phyloP scores from a whole-genome alignment of 1,140 invertebrate species.

The Dufourea novaeangliae region DNA sequence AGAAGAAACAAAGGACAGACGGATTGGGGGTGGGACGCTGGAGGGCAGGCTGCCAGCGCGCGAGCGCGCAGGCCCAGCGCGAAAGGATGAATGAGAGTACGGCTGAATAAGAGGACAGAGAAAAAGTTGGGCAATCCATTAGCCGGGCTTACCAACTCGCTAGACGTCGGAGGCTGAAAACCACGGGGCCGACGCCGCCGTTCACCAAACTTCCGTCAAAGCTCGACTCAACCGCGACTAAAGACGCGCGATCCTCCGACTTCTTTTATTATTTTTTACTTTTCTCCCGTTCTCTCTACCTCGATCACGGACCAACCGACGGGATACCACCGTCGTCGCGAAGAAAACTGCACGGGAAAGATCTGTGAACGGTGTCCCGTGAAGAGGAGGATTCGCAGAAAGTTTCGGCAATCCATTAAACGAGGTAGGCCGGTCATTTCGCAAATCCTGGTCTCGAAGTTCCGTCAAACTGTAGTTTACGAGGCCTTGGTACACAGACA shows the following conservation, averaged over 20 bases:
- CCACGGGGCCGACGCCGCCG: constrained; percentile 24
- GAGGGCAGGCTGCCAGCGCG: background rate
- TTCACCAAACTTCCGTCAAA: constrained; percentile 48
- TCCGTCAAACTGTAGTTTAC: background rate
- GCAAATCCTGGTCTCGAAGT: background rate
- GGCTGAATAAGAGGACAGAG: constrained; percentile 47
- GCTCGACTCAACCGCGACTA: constrained; percentile 4
- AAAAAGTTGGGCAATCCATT: constrained; percentile 65
- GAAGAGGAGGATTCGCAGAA: background rate
- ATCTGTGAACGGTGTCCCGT: background rate
- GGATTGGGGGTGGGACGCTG: no score
- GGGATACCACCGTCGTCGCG: background rate
- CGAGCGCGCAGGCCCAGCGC: background rate
- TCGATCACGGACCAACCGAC: background rate
- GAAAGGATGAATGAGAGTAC: constrained; percentile 39
- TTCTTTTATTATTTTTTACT: background rate
- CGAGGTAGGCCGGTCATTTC: background rate
- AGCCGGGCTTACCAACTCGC: constrained; percentile 38
- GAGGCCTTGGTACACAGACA: background rate
- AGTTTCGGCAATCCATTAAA: constrained; percentile 28
- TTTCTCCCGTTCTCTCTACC: background rate
- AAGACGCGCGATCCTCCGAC: constrained; percentile 22
- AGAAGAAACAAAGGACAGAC: constrained; percentile 24
- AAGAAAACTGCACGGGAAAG: background rate
- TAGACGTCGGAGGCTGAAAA: constrained; percentile 44